Percentiles rank a stretch among this genome's conserved stretches.
phyloP scores from a whole-genome alignment of 2,113 vertebrate genomes.

The Tragelaphus buxtoni region DNA sequence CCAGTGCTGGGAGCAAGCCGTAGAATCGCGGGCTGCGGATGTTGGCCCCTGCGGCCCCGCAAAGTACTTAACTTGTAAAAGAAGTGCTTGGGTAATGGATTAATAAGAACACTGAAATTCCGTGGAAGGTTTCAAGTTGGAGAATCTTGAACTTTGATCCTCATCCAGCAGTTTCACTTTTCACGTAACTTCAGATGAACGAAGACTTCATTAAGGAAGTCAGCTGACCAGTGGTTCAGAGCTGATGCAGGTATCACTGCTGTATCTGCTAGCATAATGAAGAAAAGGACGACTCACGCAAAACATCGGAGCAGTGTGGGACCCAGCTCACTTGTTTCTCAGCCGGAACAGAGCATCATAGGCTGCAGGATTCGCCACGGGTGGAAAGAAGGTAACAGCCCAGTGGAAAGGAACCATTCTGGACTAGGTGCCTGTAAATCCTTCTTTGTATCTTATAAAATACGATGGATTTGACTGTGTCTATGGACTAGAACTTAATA shows the following conservation, averaged over 20 bases:
- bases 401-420: neutral
- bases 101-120: neutral
- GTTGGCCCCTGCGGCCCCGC: neutral
- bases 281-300: neutral
- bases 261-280: neutral
- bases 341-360: neutral
- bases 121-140: neutral
- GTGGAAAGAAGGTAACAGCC: neutral
- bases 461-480: neutral
- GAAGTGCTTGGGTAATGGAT: neutral
- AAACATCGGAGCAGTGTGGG: neutral
- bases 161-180: neutral
- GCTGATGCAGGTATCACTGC: neutral
- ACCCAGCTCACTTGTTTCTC: neutral
- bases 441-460: neutral
- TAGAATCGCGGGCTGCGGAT: rapidly evolving
- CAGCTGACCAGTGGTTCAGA: neutral
- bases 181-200: neutral
- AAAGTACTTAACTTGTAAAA: neutral
- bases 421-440: neutral
- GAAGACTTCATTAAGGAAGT: neutral
- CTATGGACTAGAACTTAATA: neutral
- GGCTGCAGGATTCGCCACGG: neutral
- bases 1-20: rapidly evolving
- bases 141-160: neutral